Base-by-base conservation (phyloP, 2,797 vertebrate genomes). In the Rhinatrema bivittatum region DNA sequence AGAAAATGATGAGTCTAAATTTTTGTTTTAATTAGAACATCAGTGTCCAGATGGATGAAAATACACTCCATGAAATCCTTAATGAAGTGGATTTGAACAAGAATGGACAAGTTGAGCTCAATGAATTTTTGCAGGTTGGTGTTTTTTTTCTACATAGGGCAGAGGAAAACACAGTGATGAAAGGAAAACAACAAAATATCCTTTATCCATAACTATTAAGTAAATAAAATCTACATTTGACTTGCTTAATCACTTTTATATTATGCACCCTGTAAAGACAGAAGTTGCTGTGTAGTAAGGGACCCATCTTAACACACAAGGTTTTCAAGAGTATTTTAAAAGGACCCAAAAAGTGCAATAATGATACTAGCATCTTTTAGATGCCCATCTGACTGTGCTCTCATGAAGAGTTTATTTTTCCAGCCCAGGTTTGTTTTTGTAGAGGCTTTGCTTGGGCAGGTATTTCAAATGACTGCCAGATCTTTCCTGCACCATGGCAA, bases 71-170 rank as follows among this genome's bases (percentile, higher is more conserved):
- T 20, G 96, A 99, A 32, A 99, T 99, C 61, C 87, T 99, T 16
- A 93, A 84, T 5, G 95, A 99, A 59, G 96, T 99, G 31, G 96
- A 99, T 54, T 84, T 99, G 41, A 99, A 98, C 78, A 99, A 98
- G 54, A 99, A 99, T 1, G 96, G 96, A 17, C 94, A 98, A 53
- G 91, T 99, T 23, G 96, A 99, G 54, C 83, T 98, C 22, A 81
- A 93, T 33, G 95, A 98, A 64, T 99, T 99, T 70, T 61, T 99
- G 60, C 91, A 95, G 93, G 96, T 99, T 43, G 28, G 86, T 10
- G 50, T 27, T 16, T 12, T 13, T 2, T 1, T 7, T 44, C 2
- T n/a, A 1, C n/a, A n/a, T n/a, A n/a, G n/a, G n/a, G n/a, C n/a
- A n/a, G n/a, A n/a, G n/a, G n/a, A n/a, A n/a, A n/a, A n/a, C n/a